A percentile compares a stretch with the other conserved stretches of the same genome.
Conservation (phyloP, 2,888 invertebrate genomes). For the Stomorhina lunata region DNA sequence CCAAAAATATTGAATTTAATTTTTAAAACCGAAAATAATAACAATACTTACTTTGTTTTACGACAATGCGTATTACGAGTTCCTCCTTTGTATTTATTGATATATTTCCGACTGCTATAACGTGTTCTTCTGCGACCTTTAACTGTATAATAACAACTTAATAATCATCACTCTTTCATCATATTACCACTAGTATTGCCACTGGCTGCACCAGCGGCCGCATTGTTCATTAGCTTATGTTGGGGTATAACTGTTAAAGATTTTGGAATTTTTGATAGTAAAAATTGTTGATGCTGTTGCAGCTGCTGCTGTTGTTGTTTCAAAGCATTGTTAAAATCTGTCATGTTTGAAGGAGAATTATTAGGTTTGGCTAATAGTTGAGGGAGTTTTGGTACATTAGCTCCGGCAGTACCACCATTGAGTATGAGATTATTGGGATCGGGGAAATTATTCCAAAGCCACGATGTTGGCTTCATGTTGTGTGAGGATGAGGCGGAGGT, state of each 20-base stretch:
- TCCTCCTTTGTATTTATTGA: constrained; percentile 50
- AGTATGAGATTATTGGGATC: constrained; percentile 75
- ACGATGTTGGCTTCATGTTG: constrained; percentile 68
- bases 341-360: constrained; percentile 72
- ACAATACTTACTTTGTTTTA: constrained; percentile 58
- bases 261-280: constrained; percentile 89
- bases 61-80: constrained; percentile 47
- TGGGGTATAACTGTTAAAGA: constrained; percentile 90
- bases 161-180: constrained; percentile 69
- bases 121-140: constrained; percentile 58
- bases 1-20: not conserved
- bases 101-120: constrained; percentile 43
- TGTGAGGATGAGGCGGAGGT: constrained; percentile 59
- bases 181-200: constrained; percentile 57
- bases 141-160: constrained; percentile 67
- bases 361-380: constrained; percentile 69
- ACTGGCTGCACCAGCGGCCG: constrained; percentile 36
- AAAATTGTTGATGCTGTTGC: constrained; percentile 70
- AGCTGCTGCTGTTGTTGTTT: constrained; percentile 68
- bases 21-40: not conserved
- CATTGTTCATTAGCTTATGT: constrained; percentile 72
- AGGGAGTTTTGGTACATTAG: constrained; percentile 63
- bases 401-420: constrained; percentile 70
- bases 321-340: constrained; percentile 69
- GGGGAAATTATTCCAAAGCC: constrained; percentile 78